Evolutionary conservation across 1,140 invertebrate species (phyloP).

Genomic region (Rhyacophila brunnea): DNA sequence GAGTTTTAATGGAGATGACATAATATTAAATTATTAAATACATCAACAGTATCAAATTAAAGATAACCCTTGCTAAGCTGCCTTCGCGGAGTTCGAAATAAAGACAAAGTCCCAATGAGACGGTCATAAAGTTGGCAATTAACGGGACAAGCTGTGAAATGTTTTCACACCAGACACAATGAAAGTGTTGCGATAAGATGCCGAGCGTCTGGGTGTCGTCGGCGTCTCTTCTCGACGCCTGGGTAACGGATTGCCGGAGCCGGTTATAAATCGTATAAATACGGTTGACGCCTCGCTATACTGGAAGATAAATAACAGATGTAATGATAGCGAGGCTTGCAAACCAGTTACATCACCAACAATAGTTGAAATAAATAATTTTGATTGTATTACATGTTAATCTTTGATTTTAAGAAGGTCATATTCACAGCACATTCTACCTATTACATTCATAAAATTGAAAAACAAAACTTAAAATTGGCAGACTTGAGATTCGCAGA

Average conservation of each 20-base stretch:
- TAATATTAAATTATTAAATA: not conserved
- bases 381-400: no score
- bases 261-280: slow-evolving; percentile 1
- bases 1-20: not conserved
- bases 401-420: no score
- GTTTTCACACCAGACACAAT: slow-evolving; percentile 15
- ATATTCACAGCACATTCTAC: no score
- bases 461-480: no score
- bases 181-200: not conserved
- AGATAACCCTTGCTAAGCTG: slow-evolving; percentile 1
- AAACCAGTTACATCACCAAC: no score
- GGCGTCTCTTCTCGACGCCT: not conserved
- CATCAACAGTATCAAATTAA: not conserved
- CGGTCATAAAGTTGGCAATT: slow-evolving; percentile 17
- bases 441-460: no score
- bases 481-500: no score
- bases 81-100: no score
- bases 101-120: not conserved
- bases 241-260: not conserved
- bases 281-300: no score
- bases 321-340: no score
- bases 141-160: slow-evolving; percentile 18
- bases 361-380: no score
- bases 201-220: not conserved
- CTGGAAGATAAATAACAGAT: no score